phyloP scores from a whole-genome alignment of 1,140 invertebrate species.

The Drosophila prosaltans region DNA sequence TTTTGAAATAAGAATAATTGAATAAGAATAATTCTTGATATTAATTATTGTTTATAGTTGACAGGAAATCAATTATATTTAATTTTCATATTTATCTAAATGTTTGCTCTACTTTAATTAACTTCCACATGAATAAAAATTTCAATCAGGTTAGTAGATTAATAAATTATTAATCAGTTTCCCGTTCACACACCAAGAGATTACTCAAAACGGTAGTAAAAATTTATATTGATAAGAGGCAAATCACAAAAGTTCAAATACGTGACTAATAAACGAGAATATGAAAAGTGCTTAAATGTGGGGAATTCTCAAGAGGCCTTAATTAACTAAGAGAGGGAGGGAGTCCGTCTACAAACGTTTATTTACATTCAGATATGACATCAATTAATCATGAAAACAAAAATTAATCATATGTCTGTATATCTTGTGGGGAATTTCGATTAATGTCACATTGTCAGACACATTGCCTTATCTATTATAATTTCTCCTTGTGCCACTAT shows the following conservation, averaged over 20 bases:
- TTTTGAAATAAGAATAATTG: no score
- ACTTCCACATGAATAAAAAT: not conserved
- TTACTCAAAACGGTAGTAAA: not conserved
- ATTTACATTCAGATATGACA: constrained; percentile 3
- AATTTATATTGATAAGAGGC: constrained; percentile 9
- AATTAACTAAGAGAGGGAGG: constrained; percentile 10
- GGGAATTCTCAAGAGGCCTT: constrained; percentile 34
- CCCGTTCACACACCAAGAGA: not conserved
- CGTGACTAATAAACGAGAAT: constrained; percentile 31
- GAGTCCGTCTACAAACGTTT: not conserved
- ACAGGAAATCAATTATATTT: not conserved
- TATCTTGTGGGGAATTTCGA: not conserved
- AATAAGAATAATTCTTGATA: no score
- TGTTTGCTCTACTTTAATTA: not conserved
- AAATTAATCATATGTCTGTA: not conserved
- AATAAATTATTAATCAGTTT: not conserved
- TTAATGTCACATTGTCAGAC: constrained; percentile 1
- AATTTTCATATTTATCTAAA: not conserved
- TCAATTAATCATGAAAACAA: not conserved
- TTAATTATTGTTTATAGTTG: not conserved
- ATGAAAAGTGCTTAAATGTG: not conserved
- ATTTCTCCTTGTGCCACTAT: not conserved
- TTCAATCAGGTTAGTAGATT: not conserved
- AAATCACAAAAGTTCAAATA: constrained; percentile 18
- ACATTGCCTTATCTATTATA: not conserved